Conservation (phyloP, 2,797 vertebrate species). For the Coregonus suidteri region DNA sequence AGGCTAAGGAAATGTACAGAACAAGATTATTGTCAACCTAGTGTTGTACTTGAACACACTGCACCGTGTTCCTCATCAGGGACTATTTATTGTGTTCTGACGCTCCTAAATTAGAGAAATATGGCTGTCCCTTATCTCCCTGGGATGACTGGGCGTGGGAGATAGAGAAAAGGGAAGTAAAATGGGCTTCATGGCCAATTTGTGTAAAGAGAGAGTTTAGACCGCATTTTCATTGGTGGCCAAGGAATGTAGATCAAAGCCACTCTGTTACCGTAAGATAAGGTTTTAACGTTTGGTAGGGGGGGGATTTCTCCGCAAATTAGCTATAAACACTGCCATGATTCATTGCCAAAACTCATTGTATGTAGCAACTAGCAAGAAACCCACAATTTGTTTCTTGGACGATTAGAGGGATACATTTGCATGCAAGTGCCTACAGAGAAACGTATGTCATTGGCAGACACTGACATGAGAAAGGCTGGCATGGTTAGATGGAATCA, state of each 20-base stretch:
- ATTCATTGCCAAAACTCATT: constrained; percentile 17
- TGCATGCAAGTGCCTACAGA: not conserved
- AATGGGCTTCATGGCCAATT: constrained; percentile 37
- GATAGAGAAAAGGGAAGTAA: constrained; percentile 28
- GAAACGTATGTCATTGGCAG: not conserved
- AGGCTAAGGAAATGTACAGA: not conserved
- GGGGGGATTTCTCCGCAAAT: constrained; percentile 22
- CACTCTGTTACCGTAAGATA: constrained; percentile 44
- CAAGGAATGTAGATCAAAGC: constrained; percentile 53
- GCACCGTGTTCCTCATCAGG: not conserved
- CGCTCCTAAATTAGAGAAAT: constrained; percentile 1
- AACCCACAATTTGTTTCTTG: not conserved
- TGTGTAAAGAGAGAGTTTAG: constrained; percentile 33
- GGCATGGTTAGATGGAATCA: not conserved
- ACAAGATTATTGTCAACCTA: not conserved
- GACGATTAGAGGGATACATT: constrained; percentile 8
- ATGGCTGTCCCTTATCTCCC: not conserved
- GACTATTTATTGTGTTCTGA: not conserved
- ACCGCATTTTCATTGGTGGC: constrained; percentile 29
- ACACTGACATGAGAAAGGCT: not conserved
- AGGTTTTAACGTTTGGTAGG: not conserved
- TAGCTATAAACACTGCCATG: constrained; percentile 33
- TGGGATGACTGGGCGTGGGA: not conserved
- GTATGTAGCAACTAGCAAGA: not conserved
- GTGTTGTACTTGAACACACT: not conserved